Conservation (phyloP, 2,888 invertebrate genomes). For the Pseudococcus longispinus region DNA sequence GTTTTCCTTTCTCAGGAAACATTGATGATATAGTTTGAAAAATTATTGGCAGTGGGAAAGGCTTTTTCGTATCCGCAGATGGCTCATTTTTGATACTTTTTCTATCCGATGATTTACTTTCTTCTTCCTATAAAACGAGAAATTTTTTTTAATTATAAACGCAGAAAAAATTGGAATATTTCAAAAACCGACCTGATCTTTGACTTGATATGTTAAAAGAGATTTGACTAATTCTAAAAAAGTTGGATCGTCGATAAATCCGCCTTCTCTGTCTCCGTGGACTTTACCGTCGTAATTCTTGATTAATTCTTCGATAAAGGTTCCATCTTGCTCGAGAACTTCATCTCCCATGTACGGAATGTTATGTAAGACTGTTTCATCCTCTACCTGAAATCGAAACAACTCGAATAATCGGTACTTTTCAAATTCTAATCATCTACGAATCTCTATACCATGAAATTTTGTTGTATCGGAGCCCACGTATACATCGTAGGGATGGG, state of each 20-base stretch:
- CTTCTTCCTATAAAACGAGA: background rate
- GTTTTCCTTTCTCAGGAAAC: conserved; percentile 91
- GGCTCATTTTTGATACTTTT: conserved; percentile 13
- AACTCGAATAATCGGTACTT: background rate
- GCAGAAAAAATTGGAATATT: background rate
- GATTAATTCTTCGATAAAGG: conserved; percentile 95
- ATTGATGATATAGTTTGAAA: conserved; percentile 91
- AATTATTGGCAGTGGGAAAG: conserved; percentile 76
- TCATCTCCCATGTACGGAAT: conserved; percentile 99
- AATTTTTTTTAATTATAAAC: background rate
- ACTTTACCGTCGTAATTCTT: conserved; percentile 99
- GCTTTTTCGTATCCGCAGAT: conserved; percentile 62
- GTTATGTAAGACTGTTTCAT: conserved; percentile 96
- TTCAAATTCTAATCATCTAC: background rate
- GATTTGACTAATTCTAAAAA: conserved; percentile 92
- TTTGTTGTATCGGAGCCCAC: conserved; percentile 96
- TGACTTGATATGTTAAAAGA: conserved; percentile 72
- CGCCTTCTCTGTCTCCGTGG: conserved; percentile 90
- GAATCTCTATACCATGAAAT: conserved; percentile 82
- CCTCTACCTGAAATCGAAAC: conserved; percentile 72
- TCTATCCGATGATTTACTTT: background rate
- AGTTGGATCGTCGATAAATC: conserved; percentile 91
- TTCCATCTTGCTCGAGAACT: conserved; percentile 91
- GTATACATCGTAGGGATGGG: conserved; percentile 97
- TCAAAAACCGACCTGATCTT: conserved; percentile 63